Percentiles rank a stretch among this genome's conserved stretches.
phyloP scores from a whole-genome alignment of 2,113 vertebrate genomes.

The Osmerus eperlanus region DNA sequence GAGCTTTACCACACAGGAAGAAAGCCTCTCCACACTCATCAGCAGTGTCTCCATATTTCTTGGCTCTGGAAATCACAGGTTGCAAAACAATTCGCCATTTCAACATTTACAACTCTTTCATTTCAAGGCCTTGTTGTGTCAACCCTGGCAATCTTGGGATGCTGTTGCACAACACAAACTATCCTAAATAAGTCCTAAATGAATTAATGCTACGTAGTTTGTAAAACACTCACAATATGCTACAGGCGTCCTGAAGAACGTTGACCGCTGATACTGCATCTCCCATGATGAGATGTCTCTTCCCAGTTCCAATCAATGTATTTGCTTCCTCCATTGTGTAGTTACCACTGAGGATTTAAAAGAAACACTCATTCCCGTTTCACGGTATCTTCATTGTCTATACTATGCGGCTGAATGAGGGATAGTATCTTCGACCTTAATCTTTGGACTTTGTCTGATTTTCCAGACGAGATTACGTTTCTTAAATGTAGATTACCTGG shows the following conservation, averaged over 20 bases:
- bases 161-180: background rate
- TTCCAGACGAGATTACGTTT: no score
- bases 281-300: constrained; percentile 88
- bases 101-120: background rate
- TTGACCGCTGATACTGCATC: constrained; percentile 84
- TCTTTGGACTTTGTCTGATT: no score
- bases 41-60: constrained; percentile 87
- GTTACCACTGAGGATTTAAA: background rate
- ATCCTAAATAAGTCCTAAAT: background rate
- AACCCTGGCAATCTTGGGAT: background rate
- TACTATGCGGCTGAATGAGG: background rate
- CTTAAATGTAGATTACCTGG: no score
- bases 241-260: constrained; percentile 87
- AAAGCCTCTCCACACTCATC: constrained; percentile 92
- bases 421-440: no score
- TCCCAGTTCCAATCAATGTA: constrained; percentile 84
- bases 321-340: constrained; percentile 81
- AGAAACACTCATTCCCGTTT: background rate
- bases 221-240: constrained; percentile 81
- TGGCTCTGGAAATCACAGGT: constrained; percentile 71
- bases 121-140: background rate
- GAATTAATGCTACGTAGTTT: background rate
- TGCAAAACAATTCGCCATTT: background rate
- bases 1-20: constrained; percentile 88
- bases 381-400: background rate